A percentile compares a stretch with the other conserved stretches of the same genome.
These are phyloP conservation scores for Ceyx erithaca DNA, from an alignment of 2,797 vertebrate genomes.

Conservation along the genomic window DNA sequence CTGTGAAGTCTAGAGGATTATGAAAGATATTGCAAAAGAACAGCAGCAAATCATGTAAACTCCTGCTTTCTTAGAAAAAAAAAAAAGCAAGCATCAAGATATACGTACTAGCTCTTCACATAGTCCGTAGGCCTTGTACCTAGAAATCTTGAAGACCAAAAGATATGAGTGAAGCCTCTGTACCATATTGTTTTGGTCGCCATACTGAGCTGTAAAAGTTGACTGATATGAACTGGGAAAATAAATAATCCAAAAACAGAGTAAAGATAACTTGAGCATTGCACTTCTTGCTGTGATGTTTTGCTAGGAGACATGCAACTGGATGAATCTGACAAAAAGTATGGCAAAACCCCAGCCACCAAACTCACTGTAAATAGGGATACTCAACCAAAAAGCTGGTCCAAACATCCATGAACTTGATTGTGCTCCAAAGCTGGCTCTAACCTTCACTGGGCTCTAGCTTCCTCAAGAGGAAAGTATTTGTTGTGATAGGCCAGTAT, in stretches of 20 bases:
- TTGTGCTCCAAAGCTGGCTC: neutral
- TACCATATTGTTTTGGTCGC: neutral
- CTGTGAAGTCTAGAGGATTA: neutral
- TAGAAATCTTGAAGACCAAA: neutral
- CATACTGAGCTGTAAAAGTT: neutral
- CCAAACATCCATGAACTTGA: neutral
- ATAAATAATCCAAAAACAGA: neutral
- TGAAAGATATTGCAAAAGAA: neutral
- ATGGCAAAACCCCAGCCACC: neutral
- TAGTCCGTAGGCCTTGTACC: neutral
- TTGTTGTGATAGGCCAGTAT: neutral
- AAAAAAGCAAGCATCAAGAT: neutral
- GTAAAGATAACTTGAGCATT: neutral
- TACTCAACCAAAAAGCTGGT: neutral
- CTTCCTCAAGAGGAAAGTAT: neutral
- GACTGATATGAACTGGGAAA: neutral
- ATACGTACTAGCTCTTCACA: accelerated
- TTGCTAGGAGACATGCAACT: neutral
- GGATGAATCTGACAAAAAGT: neutral
- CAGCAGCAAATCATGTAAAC: neutral
- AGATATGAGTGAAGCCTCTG: neutral
- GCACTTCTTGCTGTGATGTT: neutral
- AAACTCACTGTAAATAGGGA: neutral
- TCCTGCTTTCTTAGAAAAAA: neutral
- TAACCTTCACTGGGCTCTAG: neutral